Evolutionary conservation across 2,113 vertebrate species (phyloP), one percentile per base, ranked within the genome.

Genomic region (Microcebus murinus): DNA sequence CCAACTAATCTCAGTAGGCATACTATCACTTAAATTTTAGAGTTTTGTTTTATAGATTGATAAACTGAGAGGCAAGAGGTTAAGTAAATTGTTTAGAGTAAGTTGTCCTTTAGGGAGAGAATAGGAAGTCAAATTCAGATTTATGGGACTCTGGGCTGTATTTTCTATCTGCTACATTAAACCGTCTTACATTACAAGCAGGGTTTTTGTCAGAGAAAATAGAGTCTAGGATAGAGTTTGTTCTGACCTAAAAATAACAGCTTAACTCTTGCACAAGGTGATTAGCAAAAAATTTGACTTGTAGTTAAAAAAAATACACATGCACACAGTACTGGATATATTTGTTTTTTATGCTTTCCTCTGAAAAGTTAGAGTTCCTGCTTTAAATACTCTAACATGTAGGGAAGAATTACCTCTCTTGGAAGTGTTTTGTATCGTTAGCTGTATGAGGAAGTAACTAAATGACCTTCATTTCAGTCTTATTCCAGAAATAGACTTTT

Each of bases 401-500:
- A 65, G 50, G 80, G 45, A 29, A 45, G 1, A 29, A 15, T 68
- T 70, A 42, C 61, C 31, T 6, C 17, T 52, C 29, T 87, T 70
- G 45, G 89, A 61, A 87, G 77, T 68, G 48, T 80, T 93, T 95
- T 20, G 4, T 31, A 0, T 81, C 61, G 10, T 90, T 57, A 89
- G 52, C n/a, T 36, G 3, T 71, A 2, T 39, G 21, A 91, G 31
- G 50, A 80, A 63, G 77, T 71, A 77, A 87, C 29, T 79, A 73
- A 90, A 42, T 29, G 7, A 20, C 73, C 17, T 67, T 85, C 11
- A 73, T 74, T 65, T 95, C 39, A 90, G 52, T 81, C 48, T 97
- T 50, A 97, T 97, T 92, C 83, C 91, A 95, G 74, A 74, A 96
- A 55, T 42, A 95, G 50, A 80, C 84, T 93, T 97, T 91, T 97